A percentile compares a stretch with the other conserved stretches of the same genome.
Conservation (phyloP, 2,113 vertebrate species). For the Podilymbus podiceps region DNA sequence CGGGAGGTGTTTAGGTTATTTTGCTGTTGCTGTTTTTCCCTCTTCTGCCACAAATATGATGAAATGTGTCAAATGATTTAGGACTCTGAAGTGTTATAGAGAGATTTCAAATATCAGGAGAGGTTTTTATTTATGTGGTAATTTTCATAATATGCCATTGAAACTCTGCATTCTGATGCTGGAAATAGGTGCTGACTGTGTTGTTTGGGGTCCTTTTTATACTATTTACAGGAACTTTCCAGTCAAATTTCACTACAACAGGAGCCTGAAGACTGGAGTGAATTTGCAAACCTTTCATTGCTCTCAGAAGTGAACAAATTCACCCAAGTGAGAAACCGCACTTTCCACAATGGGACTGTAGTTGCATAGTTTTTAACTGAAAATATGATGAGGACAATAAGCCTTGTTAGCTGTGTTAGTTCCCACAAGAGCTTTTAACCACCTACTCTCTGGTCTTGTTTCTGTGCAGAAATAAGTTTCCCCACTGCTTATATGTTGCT, state of each 20-base stretch:
- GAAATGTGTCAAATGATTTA: background rate
- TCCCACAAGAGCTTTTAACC: slow-evolving; percentile 69
- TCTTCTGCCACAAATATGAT: background rate
- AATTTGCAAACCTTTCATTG: slow-evolving; percentile 80
- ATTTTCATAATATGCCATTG: background rate
- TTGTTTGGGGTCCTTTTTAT: background rate
- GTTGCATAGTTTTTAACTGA: slow-evolving; percentile 82
- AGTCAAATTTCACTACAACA: slow-evolving; percentile 8
- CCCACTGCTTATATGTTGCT: background rate
- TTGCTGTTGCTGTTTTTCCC: background rate
- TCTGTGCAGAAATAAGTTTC: background rate
- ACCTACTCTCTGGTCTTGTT: background rate
- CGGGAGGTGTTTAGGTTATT: background rate
- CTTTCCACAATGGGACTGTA: slow-evolving; percentile 75
- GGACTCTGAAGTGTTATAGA: background rate
- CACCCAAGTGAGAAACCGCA: slow-evolving; percentile 85
- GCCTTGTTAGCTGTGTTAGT: slow-evolving; percentile 85
- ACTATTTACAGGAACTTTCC: background rate
- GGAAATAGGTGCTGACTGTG: background rate
- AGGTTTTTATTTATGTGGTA: background rate
- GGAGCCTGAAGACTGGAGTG: slow-evolving; percentile 78
- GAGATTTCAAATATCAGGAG: background rate
- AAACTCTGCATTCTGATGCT: background rate
- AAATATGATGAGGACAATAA: slow-evolving; percentile 84
- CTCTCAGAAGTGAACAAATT: slow-evolving; percentile 76